Base-by-base conservation (phyloP, 2,888 invertebrate genomes). In the Campopleginae sp. region DNA sequence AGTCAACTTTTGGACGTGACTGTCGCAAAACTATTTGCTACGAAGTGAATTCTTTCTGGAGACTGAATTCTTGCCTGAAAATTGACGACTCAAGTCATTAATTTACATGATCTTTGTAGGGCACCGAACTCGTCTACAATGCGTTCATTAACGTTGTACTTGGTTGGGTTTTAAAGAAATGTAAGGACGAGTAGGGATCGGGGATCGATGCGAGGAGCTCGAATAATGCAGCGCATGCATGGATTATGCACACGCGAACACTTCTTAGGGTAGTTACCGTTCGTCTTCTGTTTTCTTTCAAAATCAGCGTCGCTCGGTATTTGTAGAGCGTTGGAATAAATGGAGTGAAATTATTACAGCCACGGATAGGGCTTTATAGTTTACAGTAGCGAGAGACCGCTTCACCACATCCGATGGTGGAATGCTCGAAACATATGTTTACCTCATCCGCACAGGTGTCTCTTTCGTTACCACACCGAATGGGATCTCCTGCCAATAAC, bases 381-480 rank as follows among this genome's bases (percentile, higher is more conserved):
- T 54, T 10, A n/a, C 54, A 23, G n/a, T 54, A 7, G 23, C 19
- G 12, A 54, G 54, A 54, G 54, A 10, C 19, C 8, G 23, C 10
- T 54, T 23, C 19, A 54, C 23, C 54, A 54, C 23, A 54, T 54
- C 23, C 54, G 23, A 54, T 54, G 2, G 23, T 54, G 54, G 54
- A 54, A 54, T 54, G 2, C 19, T 54, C 19, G 23, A 54, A 17
- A 54, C 54, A 23, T 23, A 23, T 23, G 51, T 54, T 54, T 54
- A 54, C 54, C 54, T 54, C 54, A 54, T 54, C 54, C 54, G 54
- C 54, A 23, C 54, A 54, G 54, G 54, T 54, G 54, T 23, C 54
- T 54, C 54, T 54, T 54, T 23, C 19, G 54, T 17, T 38, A 38
- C 38, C 38, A 54, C 54, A 12, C 3, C 10, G 10, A 23, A 12